phyloP scores from a whole-genome alignment of 2,888 invertebrate species.

The Drosophila maculinotata region DNA sequence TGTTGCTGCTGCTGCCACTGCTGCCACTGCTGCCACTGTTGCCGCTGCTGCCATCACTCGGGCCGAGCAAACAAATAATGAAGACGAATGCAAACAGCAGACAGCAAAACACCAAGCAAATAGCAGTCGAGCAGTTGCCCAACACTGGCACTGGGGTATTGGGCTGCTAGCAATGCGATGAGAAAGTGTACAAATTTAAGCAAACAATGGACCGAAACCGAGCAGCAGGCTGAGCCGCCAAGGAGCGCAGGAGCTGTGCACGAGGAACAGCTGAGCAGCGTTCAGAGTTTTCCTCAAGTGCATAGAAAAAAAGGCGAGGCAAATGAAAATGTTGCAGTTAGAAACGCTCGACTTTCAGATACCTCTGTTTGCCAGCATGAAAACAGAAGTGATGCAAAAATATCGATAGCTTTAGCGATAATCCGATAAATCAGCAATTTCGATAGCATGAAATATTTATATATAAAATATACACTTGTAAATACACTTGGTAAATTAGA shows the following conservation, averaged over 20 bases:
- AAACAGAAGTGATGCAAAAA: neutral
- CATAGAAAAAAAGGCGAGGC: slow-evolving; percentile 1
- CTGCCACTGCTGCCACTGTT: neutral
- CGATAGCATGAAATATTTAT: neutral
- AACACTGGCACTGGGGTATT: slow-evolving; percentile 8
- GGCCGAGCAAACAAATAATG: slow-evolving; percentile 79
- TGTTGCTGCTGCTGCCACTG: slow-evolving; percentile 25
- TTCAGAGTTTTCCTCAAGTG: slow-evolving; percentile 27
- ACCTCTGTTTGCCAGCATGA: too few species aligned
- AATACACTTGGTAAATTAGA: too few species aligned
- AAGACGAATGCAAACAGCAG: slow-evolving; percentile 81
- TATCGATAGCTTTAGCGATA: slow-evolving; percentile 2
- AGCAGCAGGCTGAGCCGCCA: slow-evolving; percentile 46
- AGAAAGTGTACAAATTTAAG: slow-evolving; percentile 75
- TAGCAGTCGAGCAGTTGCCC: slow-evolving; percentile 58
- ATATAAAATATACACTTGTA: too few species aligned
- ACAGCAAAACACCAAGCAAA: slow-evolving; percentile 80
- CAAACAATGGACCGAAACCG: slow-evolving; percentile 75
- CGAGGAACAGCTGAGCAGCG: slow-evolving; percentile 22
- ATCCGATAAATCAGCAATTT: neutral
- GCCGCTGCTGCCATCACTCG: slow-evolving; percentile 43
- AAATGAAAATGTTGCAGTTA: slow-evolving; percentile 20
- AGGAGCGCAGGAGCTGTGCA: slow-evolving; percentile 1
- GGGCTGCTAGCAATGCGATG: too few species aligned
- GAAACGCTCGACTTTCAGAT: slow-evolving; percentile 11